phyloP scores from a whole-genome alignment of 2,888 invertebrate genomes.

The Formica aserva region DNA sequence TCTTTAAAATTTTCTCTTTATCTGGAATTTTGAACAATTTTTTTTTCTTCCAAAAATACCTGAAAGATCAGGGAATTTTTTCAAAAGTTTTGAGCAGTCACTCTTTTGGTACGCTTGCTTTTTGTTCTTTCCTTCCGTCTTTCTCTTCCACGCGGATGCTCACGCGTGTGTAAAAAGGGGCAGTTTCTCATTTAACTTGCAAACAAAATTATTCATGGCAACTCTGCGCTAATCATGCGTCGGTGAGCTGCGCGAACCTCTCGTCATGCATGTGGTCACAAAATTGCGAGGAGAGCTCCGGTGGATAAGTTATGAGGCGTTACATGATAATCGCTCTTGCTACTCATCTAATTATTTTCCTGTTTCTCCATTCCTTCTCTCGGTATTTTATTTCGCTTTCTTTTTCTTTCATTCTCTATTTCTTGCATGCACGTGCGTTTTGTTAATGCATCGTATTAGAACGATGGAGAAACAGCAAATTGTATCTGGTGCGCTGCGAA shows the following conservation, averaged over 20 bases:
- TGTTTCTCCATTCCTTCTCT: slow-evolving; percentile 25
- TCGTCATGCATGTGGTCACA: neutral
- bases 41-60: too few relatives aligned
- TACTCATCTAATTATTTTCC: slow-evolving; percentile 47
- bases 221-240: slow-evolving; percentile 43
- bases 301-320: slow-evolving; percentile 30
- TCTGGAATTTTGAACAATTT: too few relatives aligned
- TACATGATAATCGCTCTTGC: slow-evolving; percentile 34
- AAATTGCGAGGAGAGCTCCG: slow-evolving; percentile 26
- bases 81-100: too few relatives aligned
- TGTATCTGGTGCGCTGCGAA: slow-evolving; percentile 11
- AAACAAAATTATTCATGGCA: slow-evolving; percentile 44
- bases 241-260: slow-evolving; percentile 2
- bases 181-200: slow-evolving; percentile 44
- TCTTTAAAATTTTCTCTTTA: too few relatives aligned
- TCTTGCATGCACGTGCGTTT: neutral
- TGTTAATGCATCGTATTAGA: slow-evolving; percentile 1
- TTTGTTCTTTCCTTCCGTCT: neutral
- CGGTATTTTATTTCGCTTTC: slow-evolving; percentile 11
- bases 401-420: neutral
- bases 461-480: neutral
- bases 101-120: neutral
- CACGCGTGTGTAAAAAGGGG: neutral
- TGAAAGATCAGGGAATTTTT: too few relatives aligned
- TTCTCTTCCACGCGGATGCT: neutral